phyloP scores from a whole-genome alignment of 2,113 vertebrate species.

The Anguilla rostrata region DNA sequence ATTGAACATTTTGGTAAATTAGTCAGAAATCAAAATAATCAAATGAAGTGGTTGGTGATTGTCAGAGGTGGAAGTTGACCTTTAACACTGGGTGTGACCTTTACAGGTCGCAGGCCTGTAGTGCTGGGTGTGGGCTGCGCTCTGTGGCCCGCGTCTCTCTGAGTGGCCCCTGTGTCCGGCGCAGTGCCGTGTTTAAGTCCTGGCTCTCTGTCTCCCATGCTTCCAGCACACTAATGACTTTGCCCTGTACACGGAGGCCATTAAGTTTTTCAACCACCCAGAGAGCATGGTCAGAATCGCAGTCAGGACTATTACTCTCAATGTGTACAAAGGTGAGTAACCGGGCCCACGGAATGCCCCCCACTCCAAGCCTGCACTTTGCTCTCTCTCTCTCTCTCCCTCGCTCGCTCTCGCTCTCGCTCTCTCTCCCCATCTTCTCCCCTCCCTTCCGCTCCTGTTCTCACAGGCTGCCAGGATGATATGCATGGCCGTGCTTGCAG shows the following conservation, averaged over 20 bases:
- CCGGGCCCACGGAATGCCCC: constrained; percentile 22
- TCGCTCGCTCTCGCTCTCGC: constrained; percentile 9
- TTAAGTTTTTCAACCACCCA: constrained; percentile 99
- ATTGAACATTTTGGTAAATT: no score
- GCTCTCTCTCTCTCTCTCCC: background rate
- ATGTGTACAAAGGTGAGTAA: constrained; percentile 96
- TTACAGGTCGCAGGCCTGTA: no score
- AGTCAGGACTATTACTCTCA: constrained; percentile 96
- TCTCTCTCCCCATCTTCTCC: constrained; percentile 17
- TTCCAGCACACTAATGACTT: constrained; percentile 98
- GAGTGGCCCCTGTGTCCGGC: constrained; percentile 44
- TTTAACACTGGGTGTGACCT: no score
- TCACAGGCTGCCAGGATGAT: no score
- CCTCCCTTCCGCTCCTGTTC: constrained; percentile 14
- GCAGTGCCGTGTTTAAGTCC: constrained; percentile 48
- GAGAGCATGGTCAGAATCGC: constrained; percentile 99
- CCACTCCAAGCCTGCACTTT: constrained; percentile 48
- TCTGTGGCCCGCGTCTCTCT: constrained; percentile 42
- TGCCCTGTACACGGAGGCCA: constrained; percentile 98
- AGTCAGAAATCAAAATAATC: no score
- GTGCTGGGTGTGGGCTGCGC: constrained; percentile 12
- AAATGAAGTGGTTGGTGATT: background rate
- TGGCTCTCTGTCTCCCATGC: constrained; percentile 65
- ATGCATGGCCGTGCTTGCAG: background rate
- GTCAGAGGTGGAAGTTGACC: background rate